Conservation (phyloP, 2,797 vertebrate species). For the Tarsius wallacei region DNA sequence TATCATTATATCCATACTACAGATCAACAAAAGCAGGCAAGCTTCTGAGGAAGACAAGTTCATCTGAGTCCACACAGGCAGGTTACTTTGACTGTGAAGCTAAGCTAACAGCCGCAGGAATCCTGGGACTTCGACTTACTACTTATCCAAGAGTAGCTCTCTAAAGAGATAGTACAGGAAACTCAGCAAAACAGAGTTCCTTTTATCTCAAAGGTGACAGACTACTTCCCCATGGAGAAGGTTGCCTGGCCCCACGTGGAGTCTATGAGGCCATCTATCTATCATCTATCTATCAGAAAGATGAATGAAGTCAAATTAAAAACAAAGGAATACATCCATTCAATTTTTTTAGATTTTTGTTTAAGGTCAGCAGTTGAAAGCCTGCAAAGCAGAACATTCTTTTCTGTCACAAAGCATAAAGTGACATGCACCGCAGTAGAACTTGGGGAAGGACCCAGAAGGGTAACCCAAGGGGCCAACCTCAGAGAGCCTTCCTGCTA, state of each 20-base stretch:
- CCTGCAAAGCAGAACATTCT: background rate
- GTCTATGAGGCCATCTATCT: background rate
- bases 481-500: background rate
- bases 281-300: background rate
- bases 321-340: background rate
- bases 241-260: background rate
- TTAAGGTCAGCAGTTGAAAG: background rate
- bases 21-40: background rate
- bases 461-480: background rate
- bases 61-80: background rate
- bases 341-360: background rate
- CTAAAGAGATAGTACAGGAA: background rate
- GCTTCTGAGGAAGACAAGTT: background rate
- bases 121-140: background rate
- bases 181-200: background rate
- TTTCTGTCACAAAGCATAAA: background rate
- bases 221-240: background rate
- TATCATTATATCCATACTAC: background rate
- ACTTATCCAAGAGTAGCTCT: background rate
- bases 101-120: background rate
- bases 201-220: background rate
- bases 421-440: background rate
- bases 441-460: background rate
- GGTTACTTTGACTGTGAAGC: background rate
- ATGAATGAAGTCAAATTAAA: constrained; percentile 13